phyloP scores from a whole-genome alignment of 2,113 vertebrate species.

The Labeo catla region DNA sequence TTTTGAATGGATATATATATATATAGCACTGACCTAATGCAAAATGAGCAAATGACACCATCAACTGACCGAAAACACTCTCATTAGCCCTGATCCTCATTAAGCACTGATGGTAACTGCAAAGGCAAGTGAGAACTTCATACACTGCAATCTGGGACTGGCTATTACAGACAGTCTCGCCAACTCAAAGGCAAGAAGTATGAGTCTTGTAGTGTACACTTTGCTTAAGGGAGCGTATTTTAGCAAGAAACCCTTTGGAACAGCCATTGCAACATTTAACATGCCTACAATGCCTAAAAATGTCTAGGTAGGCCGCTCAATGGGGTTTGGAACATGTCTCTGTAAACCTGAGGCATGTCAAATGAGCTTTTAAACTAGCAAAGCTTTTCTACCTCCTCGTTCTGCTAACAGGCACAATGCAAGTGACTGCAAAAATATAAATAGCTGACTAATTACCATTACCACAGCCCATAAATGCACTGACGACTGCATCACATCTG shows the following conservation, averaged over 20 bases:
- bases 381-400: not conserved
- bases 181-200: not conserved
- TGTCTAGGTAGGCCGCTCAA: not conserved
- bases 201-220: not conserved
- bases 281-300: not conserved
- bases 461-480: not conserved
- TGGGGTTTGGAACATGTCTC: not conserved
- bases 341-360: not conserved
- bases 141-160: not conserved
- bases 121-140: not conserved
- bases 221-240: not conserved
- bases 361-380: not conserved
- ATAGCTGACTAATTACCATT: conserved; percentile 4
- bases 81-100: not conserved
- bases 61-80: not conserved
- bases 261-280: not conserved
- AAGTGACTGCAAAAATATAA: not conserved
- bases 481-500: not conserved
- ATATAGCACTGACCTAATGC: not conserved
- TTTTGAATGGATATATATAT: too few relatives aligned
- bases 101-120: not conserved
- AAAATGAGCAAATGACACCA: not conserved
- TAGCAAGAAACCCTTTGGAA: not conserved
- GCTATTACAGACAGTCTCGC: not conserved
- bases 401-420: not conserved